Base-by-base conservation (phyloP, 2,113 vertebrate genomes). In the Aythya baeri region DNA sequence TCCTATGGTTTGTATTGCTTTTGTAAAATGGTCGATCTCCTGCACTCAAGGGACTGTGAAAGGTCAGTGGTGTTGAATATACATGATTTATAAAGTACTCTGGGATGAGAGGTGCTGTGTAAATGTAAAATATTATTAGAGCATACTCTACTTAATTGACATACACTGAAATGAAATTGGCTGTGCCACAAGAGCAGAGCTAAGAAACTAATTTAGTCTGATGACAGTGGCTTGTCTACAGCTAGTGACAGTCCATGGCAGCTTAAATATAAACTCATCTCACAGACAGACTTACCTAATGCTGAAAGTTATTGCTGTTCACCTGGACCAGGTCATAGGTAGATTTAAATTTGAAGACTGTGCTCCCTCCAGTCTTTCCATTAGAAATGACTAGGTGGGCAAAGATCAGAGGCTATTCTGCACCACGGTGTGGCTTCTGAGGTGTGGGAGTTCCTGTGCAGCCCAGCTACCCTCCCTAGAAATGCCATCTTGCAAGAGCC, bases 61-160 rank as follows among this genome's bases (percentile, higher is more conserved):
- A 96, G 88, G 93, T 93, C 93, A 92, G 61, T 50, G 49, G 50
- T 93, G 58, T 75, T 93, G 90, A 81, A 83, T 62, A 93, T 10
- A 90, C 41, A 84, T 83, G 73, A 96, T 93, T 96, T 95, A 94
- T 83, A 58, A 88, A 92, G 88, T 93, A 76, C 73, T 82, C 49
- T 46, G 49, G 80, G 58, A 93, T 84, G 73, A 95, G 73, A 93
- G 54, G 88, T 88, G 93, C 61, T 15, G 4, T 66, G 62, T 72
- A 88, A 93, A 94, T 62, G 62, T 73, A 78, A 90, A 96, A 84
- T 81, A 88, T 82, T 86, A 86, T 72, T 86, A 88, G 12, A 91
- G n/a, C 44, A 62, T 14, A 58, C 38, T 91, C 29, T 93, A 32
- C 61, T 88, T 86, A 93, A 93, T 50, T 92, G 90, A 72, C n/a